Evolutionary conservation across 2,888 invertebrate genomes (phyloP), one percentile per base, ranked within the genome.

Genomic region (Cylindroiulus punctatus): DNA sequence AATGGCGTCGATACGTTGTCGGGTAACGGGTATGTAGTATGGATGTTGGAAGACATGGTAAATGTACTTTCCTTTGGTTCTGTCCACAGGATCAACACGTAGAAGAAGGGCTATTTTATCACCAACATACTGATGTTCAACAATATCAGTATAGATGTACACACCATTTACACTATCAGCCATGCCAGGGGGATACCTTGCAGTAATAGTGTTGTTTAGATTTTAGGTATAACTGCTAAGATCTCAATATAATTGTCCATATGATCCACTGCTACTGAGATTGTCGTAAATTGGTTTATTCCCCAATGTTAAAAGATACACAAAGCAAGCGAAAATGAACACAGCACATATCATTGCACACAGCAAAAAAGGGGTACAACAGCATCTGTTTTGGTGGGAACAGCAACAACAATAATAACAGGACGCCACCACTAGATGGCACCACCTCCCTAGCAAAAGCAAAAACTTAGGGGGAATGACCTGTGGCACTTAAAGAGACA

Each of bases 81-180:
- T 26, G 10, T 88, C 87, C 0, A 89, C 84, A 32, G 88, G 87
- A 0, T 89, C 88, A 22, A 89, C 88, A 22, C 89, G 86, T 14
- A 89, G 32, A n/a, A 90, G 87, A 3, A 88, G 87, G 19, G 89
- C 88, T 40, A 88, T 57, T 8, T 87, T 86, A 84, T 89, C 89
- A n/a, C 90, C 89, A 0, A 89, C 87, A 0, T 87, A 87, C 40
- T 89, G 88, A 1, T 88, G 88, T 85, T 88, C 88, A 0, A 89
- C 88, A 14, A 90, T 87, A 85, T 65, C 65, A 0, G 88, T 87
- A 88, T 89, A 88, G 52, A 90, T 84, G 17, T 82, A 82, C 10
- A n/a, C 19, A 42, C 22, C 26, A n/a, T 36, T 82, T 3, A 82
- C 36, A 0, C n/a, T 17, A 82, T 12, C n/a, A 2, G 36, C 22